Evolutionary conservation across 2,888 invertebrate genomes (phyloP).

Genomic region (Drosophila bunnanda): DNA sequence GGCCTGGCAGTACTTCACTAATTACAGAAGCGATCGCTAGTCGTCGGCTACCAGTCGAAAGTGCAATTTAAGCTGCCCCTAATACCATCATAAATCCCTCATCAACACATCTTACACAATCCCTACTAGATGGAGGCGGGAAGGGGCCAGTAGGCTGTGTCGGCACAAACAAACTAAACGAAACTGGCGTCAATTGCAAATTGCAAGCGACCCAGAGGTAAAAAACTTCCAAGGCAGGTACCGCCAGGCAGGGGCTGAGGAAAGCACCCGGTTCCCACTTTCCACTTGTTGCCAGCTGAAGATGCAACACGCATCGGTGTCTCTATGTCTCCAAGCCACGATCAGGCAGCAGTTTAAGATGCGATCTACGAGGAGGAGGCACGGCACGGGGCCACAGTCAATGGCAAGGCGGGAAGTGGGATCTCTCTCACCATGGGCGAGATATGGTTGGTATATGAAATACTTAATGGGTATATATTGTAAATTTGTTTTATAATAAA

Average conservation of each 20-base stretch:
- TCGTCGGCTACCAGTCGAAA: conserved; percentile 8
- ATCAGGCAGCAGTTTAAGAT: conserved; percentile 12
- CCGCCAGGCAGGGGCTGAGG: neutral
- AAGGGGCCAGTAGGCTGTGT: conserved; percentile 8
- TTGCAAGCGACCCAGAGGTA: conserved; percentile 33
- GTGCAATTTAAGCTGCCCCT: conserved; percentile 33
- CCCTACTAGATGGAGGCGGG: neutral
- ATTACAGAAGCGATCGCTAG: conserved; percentile 19
- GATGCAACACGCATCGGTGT: conserved; percentile 30
- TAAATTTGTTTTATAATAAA: neutral
- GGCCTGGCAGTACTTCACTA: conserved; percentile 36
- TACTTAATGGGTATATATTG: neutral
- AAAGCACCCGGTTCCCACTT: conserved; percentile 8
- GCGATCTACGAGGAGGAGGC: conserved; percentile 13
- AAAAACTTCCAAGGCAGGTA: neutral
- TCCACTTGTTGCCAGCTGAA: conserved; percentile 26
- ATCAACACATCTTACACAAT: conserved; percentile 39
- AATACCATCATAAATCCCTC: conserved; percentile 31
- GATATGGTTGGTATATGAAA: neutral
- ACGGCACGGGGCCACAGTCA: conserved; percentile 8
- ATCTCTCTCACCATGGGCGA: neutral
- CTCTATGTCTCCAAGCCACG: neutral
- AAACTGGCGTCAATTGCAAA: conserved; percentile 30
- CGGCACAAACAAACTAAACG: conserved; percentile 19
- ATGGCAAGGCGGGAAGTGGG: conserved; percentile 9